Base-by-base conservation (phyloP, 2,113 vertebrate genomes). In the Vimba vimba region DNA sequence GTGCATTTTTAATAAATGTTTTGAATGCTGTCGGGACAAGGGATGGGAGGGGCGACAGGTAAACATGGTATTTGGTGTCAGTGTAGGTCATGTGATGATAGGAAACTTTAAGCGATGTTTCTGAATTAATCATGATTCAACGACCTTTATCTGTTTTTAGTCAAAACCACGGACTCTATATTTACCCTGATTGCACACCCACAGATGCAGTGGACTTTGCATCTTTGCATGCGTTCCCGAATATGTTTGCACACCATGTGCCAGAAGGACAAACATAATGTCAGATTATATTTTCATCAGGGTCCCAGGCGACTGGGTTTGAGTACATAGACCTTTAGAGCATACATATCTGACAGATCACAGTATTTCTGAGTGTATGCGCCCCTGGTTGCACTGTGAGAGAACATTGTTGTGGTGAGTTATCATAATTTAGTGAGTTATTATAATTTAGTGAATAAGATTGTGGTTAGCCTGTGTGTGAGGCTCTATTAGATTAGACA, bases 221-320 rank as follows among this genome's bases (percentile, higher is more conserved):
- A 76, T 88, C 75, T 85, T 59, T 71, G 75, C 64, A 81, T 85
- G 45, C 6, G 84, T 80, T 60, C 80, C 75, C 69, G 69, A 78
- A 77, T 80, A 45, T 86, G 86, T 84, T 85, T 85, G 82, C 85
- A 19, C 50, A 73, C 66, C 7, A 33, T 83, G 85, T 75, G 78
- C 78, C 43, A 59, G 71, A 82, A 57, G 62, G n/a, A 13, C 33
- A 55, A 68, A 76, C 73, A 73, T 79, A 77, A 75, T 85, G 83
- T 59, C 87, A 60, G 83, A 85, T 85, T 76, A 62, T 59, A 59
- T 87, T 88, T 69, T 33, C 36, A 74, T 78, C 83, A 52, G 33
- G 47, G 50, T 76, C 43, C 25, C 43, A 19, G 30, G 57, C 9
- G 62, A 52, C 47, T 55, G 13, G 45, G 43, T 69, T 64, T 74